These are phyloP conservation scores for Drosophila algonquin DNA, from an alignment of 2,888 invertebrate genomes.

Conservation along the genomic window DNA sequence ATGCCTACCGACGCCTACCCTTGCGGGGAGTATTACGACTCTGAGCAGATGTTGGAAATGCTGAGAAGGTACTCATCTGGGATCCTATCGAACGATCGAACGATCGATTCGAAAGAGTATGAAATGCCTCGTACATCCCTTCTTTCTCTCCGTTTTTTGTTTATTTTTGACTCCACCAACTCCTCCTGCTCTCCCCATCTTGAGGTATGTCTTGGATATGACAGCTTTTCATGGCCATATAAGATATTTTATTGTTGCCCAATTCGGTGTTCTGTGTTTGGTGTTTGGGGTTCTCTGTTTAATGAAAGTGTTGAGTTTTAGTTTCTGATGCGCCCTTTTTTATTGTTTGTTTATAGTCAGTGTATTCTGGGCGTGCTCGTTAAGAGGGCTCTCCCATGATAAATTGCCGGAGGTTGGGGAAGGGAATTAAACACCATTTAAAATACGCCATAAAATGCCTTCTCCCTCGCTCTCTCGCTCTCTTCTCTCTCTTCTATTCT, in stretches of 20 bases:
- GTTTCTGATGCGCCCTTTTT: constrained; percentile 69
- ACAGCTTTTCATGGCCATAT: constrained; percentile 55
- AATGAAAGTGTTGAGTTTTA: constrained; percentile 78
- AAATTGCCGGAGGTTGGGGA: constrained; percentile 52
- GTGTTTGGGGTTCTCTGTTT: constrained; percentile 30
- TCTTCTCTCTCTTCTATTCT: constrained; percentile 21
- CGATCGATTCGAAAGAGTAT: no score
- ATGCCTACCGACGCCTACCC: no score
- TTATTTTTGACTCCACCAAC: constrained; percentile 45
- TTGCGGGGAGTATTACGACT: no score
- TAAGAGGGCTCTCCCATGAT: constrained; percentile 66
- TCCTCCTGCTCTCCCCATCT: constrained; percentile 13
- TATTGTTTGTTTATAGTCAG: constrained; percentile 79
- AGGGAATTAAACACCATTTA: constrained; percentile 63
- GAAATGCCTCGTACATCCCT: neutral
- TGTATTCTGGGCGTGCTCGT: constrained; percentile 57
- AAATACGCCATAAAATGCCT: constrained; percentile 66
- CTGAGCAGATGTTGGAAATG: no score
- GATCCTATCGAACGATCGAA: no score
- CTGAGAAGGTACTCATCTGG: no score
- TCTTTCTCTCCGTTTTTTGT: constrained; percentile 36
- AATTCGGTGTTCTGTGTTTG: constrained; percentile 50
- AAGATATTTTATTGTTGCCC: constrained; percentile 74
- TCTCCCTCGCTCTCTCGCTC: no score
- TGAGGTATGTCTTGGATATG: constrained; percentile 44